Conservation (phyloP, 2,113 vertebrate genomes). For the Amblyornis subalaris region DNA sequence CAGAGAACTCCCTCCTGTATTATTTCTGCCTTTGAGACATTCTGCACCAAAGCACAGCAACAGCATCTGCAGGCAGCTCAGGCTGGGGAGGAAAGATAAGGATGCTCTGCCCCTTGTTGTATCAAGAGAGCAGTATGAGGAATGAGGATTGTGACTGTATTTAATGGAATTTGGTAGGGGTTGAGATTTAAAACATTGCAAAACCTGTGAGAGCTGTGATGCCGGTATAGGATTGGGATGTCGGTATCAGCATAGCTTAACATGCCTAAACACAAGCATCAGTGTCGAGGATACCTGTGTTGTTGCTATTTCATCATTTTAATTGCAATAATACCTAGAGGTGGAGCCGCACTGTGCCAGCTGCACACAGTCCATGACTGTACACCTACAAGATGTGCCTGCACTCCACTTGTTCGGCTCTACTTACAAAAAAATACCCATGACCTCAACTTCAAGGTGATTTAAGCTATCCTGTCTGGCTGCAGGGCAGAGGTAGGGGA, state of each 20-base stretch:
- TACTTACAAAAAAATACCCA: neutral
- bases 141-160: neutral
- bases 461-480: neutral
- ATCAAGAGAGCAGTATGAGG: neutral
- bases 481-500: neutral
- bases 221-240: neutral
- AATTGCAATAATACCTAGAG: conserved; percentile 19
- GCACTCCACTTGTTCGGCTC: neutral
- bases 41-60: neutral
- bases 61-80: neutral
- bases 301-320: conserved; percentile 20
- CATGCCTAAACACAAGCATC: conserved; percentile 21
- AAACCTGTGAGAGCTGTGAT: neutral
- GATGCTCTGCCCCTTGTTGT: neutral
- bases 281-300: neutral
- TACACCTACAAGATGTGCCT: neutral
- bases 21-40: neutral
- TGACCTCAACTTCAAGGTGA: neutral
- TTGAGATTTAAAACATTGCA: neutral
- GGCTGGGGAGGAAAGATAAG: neutral
- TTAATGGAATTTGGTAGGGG: neutral
- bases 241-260: neutral
- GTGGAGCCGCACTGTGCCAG: neutral
- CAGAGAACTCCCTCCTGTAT: neutral
- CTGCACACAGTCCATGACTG: neutral